Conservation (phyloP, 2,888 invertebrate species). For the Silvanus unidentatus region DNA sequence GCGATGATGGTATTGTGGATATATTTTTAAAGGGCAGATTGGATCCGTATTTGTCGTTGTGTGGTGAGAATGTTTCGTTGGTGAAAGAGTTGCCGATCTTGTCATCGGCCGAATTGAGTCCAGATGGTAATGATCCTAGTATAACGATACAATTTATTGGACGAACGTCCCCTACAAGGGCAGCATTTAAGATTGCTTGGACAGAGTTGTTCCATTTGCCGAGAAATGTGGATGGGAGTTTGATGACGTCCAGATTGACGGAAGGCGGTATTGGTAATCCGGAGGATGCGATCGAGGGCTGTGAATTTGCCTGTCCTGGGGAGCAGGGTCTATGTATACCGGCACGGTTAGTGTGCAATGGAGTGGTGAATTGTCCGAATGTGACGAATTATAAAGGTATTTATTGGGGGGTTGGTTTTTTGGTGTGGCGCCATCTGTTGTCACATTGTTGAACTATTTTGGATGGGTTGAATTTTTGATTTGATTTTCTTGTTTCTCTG, state of each 20-base stretch:
- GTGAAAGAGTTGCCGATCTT: slow-evolving; percentile 75
- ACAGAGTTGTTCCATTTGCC: slow-evolving; percentile 83
- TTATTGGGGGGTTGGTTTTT: background rate
- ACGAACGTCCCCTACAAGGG: slow-evolving; percentile 70
- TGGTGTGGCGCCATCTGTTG: too few species aligned
- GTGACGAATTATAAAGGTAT: slow-evolving; percentile 50
- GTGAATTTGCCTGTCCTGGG: slow-evolving; percentile 85
- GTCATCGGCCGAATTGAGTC: slow-evolving; percentile 70
- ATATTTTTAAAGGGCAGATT: slow-evolving; percentile 57
- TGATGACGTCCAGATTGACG: slow-evolving; percentile 68
- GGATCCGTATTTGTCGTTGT: slow-evolving; percentile 74
- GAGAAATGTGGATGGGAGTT: slow-evolving; percentile 72
- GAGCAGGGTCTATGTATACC: slow-evolving; percentile 79
- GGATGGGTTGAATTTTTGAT: too few species aligned
- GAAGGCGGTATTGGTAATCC: slow-evolving; percentile 50
- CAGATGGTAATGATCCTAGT: slow-evolving; percentile 49
- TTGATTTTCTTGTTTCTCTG: too few species aligned
- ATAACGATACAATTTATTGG: slow-evolving; percentile 56
- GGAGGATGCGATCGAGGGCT: slow-evolving; percentile 52
- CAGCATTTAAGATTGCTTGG: slow-evolving; percentile 85
- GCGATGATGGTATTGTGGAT: slow-evolving; percentile 81
- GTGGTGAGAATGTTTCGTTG: slow-evolving; percentile 79
- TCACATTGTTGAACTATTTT: too few species aligned
- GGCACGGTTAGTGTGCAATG: slow-evolving; percentile 77
- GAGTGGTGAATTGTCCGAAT: slow-evolving; percentile 81